Base-by-base conservation (phyloP, 2,113 vertebrate species). In the Psammodynastes pulverulentus region DNA sequence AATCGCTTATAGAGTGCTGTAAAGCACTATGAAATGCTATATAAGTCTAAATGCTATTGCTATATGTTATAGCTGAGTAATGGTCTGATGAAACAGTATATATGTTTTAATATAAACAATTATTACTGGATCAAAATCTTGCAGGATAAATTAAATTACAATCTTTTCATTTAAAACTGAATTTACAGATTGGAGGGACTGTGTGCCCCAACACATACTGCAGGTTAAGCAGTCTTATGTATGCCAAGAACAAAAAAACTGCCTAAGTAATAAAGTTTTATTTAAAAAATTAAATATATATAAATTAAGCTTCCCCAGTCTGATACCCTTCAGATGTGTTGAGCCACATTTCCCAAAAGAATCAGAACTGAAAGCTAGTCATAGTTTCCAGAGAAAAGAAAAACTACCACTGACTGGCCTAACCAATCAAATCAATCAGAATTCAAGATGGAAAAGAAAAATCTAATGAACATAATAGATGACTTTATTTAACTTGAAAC, bases 111-210 rank as follows among this genome's bases (percentile, higher is more conserved):
- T 46, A 89, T 90, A 43, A 95, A 91, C 23, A 90, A 86, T 34
- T 39, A 58, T 34, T 84, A 3, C 92, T 72, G 92, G 34, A 87
- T 93, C 86, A 94, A 93, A 91, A 84, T 90, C 3, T 5, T 91
- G 93, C 53, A 1, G 0, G 13, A 87, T 93, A 58, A 49, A 95
- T 51, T 88, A 90, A 94, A 91, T 62, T 45, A 87, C 53, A 51
- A 92, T 85, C 92, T 87, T 95, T 94, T 89, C 94, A 94, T 93
- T 90, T 93, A 94, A 95, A 91, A 94, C 58, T 49, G 86, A 72
- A 94, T 90, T 29, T 89, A 87, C 23, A 93, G 62, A 48, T 48
- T 52, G 3, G 29, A 92, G 79, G 87, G 46, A 62, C 92, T 94
- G 87, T 92, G 43, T 0, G 0, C 91, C 94, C 90, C 54, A 92